phyloP scores from a whole-genome alignment of 1,140 invertebrate species.

The Magallana angulata region DNA sequence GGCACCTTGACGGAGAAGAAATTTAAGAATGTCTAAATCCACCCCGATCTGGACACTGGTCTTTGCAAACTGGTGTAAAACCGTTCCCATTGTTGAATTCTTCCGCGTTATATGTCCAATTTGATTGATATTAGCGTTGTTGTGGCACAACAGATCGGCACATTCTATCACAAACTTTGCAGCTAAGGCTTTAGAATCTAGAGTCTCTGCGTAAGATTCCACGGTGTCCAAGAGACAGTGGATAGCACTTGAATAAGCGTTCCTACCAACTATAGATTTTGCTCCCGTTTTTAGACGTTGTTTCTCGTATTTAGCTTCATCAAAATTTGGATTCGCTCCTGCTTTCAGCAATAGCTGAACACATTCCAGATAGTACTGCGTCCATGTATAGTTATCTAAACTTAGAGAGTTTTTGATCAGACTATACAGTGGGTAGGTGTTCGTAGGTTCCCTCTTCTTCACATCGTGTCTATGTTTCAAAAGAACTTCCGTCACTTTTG shows the following conservation, averaged over 20 bases:
- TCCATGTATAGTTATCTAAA: constrained; percentile 66
- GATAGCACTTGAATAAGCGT: constrained; percentile 66
- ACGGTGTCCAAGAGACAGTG: constrained; percentile 69
- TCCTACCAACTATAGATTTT: constrained; percentile 60
- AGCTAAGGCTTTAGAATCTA: constrained; percentile 65
- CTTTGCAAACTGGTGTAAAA: constrained; percentile 71
- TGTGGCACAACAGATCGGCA: constrained; percentile 62
- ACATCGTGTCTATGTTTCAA: constrained; percentile 66
- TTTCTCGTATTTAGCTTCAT: constrained; percentile 63
- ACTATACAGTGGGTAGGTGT: constrained; percentile 72
- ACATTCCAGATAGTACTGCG: constrained; percentile 67
- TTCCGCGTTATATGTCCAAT: constrained; percentile 59
- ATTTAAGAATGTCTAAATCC: constrained; percentile 61
- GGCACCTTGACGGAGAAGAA: constrained; percentile 67
- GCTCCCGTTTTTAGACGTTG: constrained; percentile 56
- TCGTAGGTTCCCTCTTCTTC: constrained; percentile 58
- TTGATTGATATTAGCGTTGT: constrained; percentile 58
- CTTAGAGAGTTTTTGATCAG: constrained; percentile 67
- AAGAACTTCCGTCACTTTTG: constrained; percentile 67
- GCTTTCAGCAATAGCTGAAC: constrained; percentile 62
- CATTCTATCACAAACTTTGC: constrained; percentile 66
- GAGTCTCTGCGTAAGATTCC: constrained; percentile 59
- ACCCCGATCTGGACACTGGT: constrained; percentile 67
- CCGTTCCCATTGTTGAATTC: constrained; percentile 58
- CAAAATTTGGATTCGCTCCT: constrained; percentile 70